Conservation (phyloP, 1,140 invertebrate species). For the Nasonia giraulti region DNA sequence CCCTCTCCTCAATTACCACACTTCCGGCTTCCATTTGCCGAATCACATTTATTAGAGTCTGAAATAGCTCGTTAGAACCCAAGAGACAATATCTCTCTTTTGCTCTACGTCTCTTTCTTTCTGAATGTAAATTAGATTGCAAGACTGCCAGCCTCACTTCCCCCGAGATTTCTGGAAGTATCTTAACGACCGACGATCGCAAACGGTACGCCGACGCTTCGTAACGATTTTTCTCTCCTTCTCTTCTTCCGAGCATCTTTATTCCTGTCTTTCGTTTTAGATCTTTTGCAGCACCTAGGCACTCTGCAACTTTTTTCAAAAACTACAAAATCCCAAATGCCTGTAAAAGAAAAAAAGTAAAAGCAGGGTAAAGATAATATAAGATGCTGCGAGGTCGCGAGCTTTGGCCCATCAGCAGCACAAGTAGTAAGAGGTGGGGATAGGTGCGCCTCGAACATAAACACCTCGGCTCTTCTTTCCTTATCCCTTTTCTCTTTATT, state of each 20-base stretch:
- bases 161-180: constrained; percentile 37
- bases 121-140: constrained; percentile 45
- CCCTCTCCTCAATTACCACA: constrained; percentile 6
- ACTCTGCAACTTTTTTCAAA: constrained; percentile 20
- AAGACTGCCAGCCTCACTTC: constrained; percentile 24
- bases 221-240: constrained; percentile 2
- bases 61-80: constrained; percentile 45
- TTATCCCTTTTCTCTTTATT: neutral
- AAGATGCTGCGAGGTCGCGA: too few relatives aligned
- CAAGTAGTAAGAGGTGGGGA: neutral
- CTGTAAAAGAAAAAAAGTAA: neutral
- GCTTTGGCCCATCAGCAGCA: neutral
- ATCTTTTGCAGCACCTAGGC: neutral
- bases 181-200: constrained; percentile 33
- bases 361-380: neutral
- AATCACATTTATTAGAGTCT: constrained; percentile 44
- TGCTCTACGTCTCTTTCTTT: neutral
- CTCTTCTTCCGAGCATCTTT: too few relatives aligned
- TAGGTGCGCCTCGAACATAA: neutral
- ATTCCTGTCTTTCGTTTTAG: neutral
- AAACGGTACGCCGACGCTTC: neutral
- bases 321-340: neutral
- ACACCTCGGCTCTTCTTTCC: neutral
- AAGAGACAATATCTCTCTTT: constrained; percentile 15
- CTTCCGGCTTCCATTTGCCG: constrained; percentile 30